Conservation (phyloP, 1,140 invertebrate species). For the Psilanteris sp. region DNA sequence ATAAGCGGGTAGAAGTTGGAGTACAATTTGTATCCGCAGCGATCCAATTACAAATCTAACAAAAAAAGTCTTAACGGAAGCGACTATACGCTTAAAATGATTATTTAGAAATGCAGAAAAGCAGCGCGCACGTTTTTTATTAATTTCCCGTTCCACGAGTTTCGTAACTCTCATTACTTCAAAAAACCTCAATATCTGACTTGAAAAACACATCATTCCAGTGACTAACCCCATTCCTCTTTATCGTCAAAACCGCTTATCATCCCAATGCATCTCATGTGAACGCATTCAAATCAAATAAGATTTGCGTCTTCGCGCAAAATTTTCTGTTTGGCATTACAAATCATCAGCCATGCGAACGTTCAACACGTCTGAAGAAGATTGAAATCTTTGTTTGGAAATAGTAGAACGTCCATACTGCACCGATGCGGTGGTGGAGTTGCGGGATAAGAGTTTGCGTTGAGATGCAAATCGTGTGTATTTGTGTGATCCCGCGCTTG, state of each 20-base stretch:
- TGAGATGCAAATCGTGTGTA: neutral
- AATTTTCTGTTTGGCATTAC: constrained; percentile 57
- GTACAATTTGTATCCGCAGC: too few relatives aligned
- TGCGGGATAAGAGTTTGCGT: constrained; percentile 43
- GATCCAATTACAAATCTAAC: too few relatives aligned
- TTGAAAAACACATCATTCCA: constrained; percentile 44
- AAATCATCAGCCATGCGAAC: constrained; percentile 59
- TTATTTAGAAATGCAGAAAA: too few relatives aligned
- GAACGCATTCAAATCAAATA: constrained; percentile 50
- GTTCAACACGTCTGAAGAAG: constrained; percentile 59
- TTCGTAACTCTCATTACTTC: neutral
- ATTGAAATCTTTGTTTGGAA: constrained; percentile 65
- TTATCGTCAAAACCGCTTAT: constrained; percentile 48
- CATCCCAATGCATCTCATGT: constrained; percentile 49
- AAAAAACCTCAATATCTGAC: constrained; percentile 11
- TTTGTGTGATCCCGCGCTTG: neutral
- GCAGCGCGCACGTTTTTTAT: too few relatives aligned
- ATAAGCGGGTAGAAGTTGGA: too few relatives aligned
- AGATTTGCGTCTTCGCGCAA: constrained; percentile 48
- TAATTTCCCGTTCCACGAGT: constrained; percentile 3
- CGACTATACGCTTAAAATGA: too few relatives aligned
- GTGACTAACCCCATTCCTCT: constrained; percentile 11
- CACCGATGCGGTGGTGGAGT: constrained; percentile 15
- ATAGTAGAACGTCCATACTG: constrained; percentile 52
- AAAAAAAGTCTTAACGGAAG: too few relatives aligned